Percentiles rank a stretch among this genome's conserved stretches.
phyloP scores from a whole-genome alignment of 2,888 invertebrate species.

The Nesidiocoris tenuis region DNA sequence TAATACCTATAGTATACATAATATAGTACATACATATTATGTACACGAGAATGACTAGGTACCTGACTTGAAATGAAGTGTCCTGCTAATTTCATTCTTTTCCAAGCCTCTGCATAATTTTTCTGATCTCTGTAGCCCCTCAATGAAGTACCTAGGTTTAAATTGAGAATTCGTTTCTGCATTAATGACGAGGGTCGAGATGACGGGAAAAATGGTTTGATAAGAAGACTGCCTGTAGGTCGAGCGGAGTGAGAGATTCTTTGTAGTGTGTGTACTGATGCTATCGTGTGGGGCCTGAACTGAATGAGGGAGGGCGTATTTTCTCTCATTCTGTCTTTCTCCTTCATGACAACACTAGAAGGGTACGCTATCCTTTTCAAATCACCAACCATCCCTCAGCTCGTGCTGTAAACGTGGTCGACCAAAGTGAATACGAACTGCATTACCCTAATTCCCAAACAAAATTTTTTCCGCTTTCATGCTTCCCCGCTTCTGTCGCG shows the following conservation, averaged over 20 bases:
- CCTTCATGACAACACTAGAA: slow-evolving; percentile 11
- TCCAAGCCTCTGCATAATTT: too few relatives aligned
- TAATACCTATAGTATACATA: too few relatives aligned
- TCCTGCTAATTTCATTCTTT: too few relatives aligned
- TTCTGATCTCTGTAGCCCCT: too few relatives aligned
- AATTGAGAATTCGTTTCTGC: too few relatives aligned
- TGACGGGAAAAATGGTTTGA: not conserved
- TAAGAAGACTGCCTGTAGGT: not conserved
- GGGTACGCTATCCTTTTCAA: slow-evolving; percentile 5
- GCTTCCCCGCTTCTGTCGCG: not conserved
- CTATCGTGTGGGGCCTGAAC: not conserved
- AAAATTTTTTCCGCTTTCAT: slow-evolving; percentile 11
- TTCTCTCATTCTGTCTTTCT: not conserved
- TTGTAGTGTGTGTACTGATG: slow-evolving; percentile 26
- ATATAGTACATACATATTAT: too few relatives aligned
- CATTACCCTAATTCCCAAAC: slow-evolving; percentile 6
- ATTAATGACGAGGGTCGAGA: not conserved
- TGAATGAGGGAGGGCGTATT: not conserved
- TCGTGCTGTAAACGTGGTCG: not conserved
- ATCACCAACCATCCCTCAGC: slow-evolving; percentile 6
- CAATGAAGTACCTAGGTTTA: too few relatives aligned
- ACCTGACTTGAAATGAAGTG: too few relatives aligned
- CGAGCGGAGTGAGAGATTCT: slow-evolving; percentile 21
- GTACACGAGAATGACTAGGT: too few relatives aligned
- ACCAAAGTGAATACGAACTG: slow-evolving; percentile 25